Evolutionary conservation across 2,113 vertebrate genomes (phyloP).

Genomic region (Chlamydotis undulata): DNA sequence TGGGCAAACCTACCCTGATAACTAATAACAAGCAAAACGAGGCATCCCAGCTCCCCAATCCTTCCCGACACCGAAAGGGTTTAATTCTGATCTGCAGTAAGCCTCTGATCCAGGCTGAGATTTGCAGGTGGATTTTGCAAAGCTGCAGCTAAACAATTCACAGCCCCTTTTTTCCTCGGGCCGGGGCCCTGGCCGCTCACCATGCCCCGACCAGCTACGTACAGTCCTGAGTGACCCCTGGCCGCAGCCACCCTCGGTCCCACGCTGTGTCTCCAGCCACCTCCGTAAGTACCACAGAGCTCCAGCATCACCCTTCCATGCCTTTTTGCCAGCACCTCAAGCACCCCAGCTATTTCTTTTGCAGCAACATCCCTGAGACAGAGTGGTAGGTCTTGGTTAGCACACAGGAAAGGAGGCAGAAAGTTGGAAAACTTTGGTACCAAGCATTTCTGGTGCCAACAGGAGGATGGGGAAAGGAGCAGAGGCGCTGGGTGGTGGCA

Average conservation of each 20-base stretch:
- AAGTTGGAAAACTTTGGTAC: not conserved
- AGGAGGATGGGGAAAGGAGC: rapidly evolving
- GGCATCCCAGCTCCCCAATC: not conserved
- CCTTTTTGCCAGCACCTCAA: not conserved
- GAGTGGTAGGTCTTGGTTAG: not conserved
- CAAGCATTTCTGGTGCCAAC: not conserved
- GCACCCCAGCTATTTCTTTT: not conserved
- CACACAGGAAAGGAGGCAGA: not conserved
- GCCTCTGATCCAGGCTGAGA: conserved; percentile 58
- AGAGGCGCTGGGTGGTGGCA: not conserved
- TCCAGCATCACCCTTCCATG: rapidly evolving
- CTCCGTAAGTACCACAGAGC: not conserved
- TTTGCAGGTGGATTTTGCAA: conserved; percentile 67
- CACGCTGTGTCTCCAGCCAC: not conserved
- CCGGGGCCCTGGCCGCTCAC: not conserved
- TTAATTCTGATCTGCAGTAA: conserved; percentile 47
- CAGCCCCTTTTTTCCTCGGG: not conserved
- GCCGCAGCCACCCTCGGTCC: not conserved
- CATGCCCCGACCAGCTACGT: not conserved
- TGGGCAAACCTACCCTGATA: not conserved
- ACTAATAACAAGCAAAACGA: not conserved
- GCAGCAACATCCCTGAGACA: rapidly evolving
- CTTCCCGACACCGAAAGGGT: conserved; percentile 18
- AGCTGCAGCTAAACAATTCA: not conserved
- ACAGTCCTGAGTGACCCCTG: not conserved